Conservation (phyloP, 2,888 invertebrate species). For the Acronicta aceris region DNA sequence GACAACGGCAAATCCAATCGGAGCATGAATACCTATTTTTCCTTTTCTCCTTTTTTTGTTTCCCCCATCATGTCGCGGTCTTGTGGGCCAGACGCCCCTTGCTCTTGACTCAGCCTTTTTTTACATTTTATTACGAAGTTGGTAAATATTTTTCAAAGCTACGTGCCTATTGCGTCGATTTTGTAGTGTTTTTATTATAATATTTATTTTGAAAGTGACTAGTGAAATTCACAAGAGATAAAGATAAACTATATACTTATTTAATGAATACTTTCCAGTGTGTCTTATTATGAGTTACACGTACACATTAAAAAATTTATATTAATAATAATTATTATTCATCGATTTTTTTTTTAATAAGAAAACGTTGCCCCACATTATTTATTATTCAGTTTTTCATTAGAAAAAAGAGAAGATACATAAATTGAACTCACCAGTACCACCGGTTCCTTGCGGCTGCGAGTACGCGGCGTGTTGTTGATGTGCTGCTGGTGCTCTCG, state of each 20-base stretch:
- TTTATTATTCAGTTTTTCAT: too few relatives aligned
- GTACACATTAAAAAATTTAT: too few relatives aligned
- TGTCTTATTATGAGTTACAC: too few relatives aligned
- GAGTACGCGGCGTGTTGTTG: slow-evolving; percentile 92
- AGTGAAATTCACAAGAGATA: neutral
- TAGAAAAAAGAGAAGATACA: neutral
- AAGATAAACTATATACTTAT: too few relatives aligned
- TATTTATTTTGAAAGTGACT: slow-evolving; percentile 3
- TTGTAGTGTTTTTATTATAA: slow-evolving; percentile 60
- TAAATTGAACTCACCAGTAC: slow-evolving; percentile 88
- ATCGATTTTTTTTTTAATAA: too few relatives aligned
- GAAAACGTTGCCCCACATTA: too few relatives aligned
- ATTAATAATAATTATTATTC: too few relatives aligned
- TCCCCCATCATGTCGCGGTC: slow-evolving; percentile 85
- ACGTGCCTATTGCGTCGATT: slow-evolving; percentile 75
- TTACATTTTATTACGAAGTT: slow-evolving; percentile 85
- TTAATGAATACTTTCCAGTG: too few relatives aligned
- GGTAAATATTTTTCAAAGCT: slow-evolving; percentile 86
- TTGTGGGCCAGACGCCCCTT: slow-evolving; percentile 86
- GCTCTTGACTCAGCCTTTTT: slow-evolving; percentile 86
- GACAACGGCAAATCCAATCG: slow-evolving; percentile 88
- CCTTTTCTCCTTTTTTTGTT: slow-evolving; percentile 74
- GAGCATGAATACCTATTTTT: slow-evolving; percentile 80
- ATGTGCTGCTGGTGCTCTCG: slow-evolving; percentile 93
- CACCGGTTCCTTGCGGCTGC: slow-evolving; percentile 88